Evolutionary conservation across 2,113 vertebrate species (phyloP), one percentile per base, ranked within the genome.

Genomic region (Archocentrus centrarchus): DNA sequence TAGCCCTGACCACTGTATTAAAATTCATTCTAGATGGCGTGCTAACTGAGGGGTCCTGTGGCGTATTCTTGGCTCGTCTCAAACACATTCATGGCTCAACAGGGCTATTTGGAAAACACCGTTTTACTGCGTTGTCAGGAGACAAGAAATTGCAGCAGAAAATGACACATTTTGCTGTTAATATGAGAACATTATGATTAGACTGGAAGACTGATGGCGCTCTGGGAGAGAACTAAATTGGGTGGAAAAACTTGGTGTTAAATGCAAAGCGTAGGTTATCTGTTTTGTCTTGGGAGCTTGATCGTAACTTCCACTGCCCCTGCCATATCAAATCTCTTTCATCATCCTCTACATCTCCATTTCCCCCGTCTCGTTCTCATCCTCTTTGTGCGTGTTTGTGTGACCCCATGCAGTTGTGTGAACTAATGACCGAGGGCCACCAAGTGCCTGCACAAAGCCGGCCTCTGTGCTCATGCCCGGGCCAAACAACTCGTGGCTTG

Each of bases 351-450:
- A 22, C 57, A 77, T 87, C 75, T 81, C 35, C 78, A 60, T 77
- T 68, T 83, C 44, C 37, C 68, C 63, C 7, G 3, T 50, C 75
- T 37, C 83, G 20, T 30, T 80, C 75, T 87, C 87, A 68, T 88
- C 85, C 17, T 17, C 41, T 85, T 37, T 18, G 57, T 83, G 57
- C 32, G 17, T 73, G 73, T 84, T 84, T 87, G 78, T 83, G 75
- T 82, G 59, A 78, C 85, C 80, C 13, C 70, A 68, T 83, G 91
- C 91, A 85, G 88, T 91, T 84, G 86, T 87, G 91, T 93, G 91
- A 95, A 92, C 93, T 94, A 91, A 92, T 94, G 93, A 92, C 94
- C 90, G 79, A 87, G 86, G 81, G 86, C 81, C 44, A 80, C 73
- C 88, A 75, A 88, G 78, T 32, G 78, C 55, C 85, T 32, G 37